A percentile compares a stretch with the other conserved stretches of the same genome.
phyloP scores from a whole-genome alignment of 2,888 invertebrate species.

The Galerucella pusilla region DNA sequence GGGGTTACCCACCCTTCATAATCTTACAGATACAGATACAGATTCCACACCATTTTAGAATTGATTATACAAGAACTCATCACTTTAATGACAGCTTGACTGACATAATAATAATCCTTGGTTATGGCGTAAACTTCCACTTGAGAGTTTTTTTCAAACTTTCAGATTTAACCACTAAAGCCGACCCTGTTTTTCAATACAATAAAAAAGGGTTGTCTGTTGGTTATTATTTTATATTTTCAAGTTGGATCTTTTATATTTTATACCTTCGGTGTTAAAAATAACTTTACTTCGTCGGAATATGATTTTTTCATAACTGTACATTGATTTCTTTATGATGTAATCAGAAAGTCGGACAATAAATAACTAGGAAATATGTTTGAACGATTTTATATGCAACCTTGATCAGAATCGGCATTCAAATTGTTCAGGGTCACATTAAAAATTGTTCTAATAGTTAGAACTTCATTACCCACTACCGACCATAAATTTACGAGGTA shows the following conservation, averaged over 20 bases:
- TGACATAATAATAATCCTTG: no score
- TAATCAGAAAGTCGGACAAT: not conserved
- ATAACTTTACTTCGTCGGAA: no score
- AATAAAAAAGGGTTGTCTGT: slow-evolving; percentile 15
- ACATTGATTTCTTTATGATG: not conserved
- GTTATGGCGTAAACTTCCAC: no score
- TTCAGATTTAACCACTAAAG: not conserved
- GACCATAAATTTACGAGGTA: no score
- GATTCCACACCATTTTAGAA: no score
- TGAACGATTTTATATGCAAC: not conserved
- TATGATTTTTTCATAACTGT: not conserved
- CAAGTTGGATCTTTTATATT: not conserved
- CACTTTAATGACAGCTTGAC: no score
- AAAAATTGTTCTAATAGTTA: no score
- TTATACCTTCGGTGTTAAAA: not conserved
- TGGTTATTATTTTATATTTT: slow-evolving; percentile 24
- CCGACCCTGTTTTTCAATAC: slow-evolving; percentile 9
- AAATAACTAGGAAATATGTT: slow-evolving; percentile 2
- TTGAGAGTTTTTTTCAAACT: no score
- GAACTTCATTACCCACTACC: no score
- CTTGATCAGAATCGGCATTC: not conserved
- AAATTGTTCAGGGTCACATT: not conserved
- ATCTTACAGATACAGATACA: no score
- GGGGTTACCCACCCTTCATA: no score
- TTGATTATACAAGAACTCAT: no score